Base-by-base conservation (phyloP, 2,888 invertebrate genomes). In the Sabellastarte sp. region DNA sequence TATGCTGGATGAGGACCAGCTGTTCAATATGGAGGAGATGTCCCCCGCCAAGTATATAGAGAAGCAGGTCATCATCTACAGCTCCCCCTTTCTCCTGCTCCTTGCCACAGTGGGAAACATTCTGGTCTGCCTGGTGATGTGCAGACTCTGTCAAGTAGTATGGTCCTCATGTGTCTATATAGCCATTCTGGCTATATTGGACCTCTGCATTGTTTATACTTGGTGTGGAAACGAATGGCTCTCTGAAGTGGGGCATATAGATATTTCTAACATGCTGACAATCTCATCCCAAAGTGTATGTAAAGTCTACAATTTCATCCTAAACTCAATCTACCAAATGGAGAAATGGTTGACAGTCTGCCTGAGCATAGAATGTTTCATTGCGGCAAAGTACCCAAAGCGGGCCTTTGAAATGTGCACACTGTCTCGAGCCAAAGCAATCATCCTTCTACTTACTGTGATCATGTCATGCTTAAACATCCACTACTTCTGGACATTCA, bases 401-500 rank as follows among this genome's bases (percentile, higher is more conserved):
- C 66, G 57, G 2, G 73, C 76, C 74, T 61, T 63, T n/a, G 64
- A 51, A 0, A n/a, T 68, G 77, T 79, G 79, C 65, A 79, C 78
- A 0, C 61, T 73, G 10, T 78, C 79, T 60, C 69, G 78, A 3
- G 78, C 77, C 4, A 73, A 73, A 24, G 77, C 80, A 5, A 73
- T 78, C 57, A 70, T 79, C 30, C 67, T 81, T 24, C 73, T 82
- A 24, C 74, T 80, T 28, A 75, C 75, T 24, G 79, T 82, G 3
- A 57, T 82, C 2, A 69, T 81, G 1, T 73, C 79, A 31, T 79
- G 78, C 62, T 66, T 82, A 51, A 80, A 82, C 67, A 75, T 80
- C 33, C 80, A 81, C 66, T 79, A 74, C 69, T 82, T 82, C 75
- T 82, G 82, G 82, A 78, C 80, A 1, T 72, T 73, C 31, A 80